Percentiles rank a stretch among this genome's conserved stretches.
Conservation (phyloP, 2,797 vertebrate genomes). For the Chloroceryle amazona region DNA sequence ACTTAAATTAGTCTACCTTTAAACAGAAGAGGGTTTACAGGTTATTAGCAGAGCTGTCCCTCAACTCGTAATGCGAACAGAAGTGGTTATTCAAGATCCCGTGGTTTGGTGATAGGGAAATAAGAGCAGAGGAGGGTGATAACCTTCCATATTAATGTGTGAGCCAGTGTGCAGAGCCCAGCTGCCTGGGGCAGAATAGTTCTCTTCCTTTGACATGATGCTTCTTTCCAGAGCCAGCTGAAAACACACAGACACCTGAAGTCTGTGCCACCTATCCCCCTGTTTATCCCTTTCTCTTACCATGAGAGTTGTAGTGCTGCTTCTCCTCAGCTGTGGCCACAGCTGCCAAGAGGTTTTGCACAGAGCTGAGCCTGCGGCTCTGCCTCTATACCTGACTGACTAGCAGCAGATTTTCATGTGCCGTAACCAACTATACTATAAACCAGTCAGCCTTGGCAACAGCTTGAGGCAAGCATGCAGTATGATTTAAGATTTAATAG, state of each 20-base stretch:
- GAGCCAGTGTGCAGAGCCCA: background rate
- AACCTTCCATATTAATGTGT: background rate
- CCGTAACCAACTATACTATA: background rate
- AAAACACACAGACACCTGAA: fast-evolving
- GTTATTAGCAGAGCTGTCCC: constrained; percentile 27
- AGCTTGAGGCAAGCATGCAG: background rate
- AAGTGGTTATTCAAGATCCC: background rate
- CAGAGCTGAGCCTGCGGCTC: background rate
- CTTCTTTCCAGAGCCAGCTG: background rate
- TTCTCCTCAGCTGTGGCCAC: background rate
- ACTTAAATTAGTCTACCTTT: constrained; percentile 60
- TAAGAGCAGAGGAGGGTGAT: background rate
- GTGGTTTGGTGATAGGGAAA: background rate
- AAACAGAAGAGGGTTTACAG: constrained; percentile 38
- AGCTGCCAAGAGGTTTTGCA: background rate
- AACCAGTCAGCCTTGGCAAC: background rate
- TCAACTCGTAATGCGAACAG: background rate
- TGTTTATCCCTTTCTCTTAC: background rate
- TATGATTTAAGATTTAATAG: background rate
- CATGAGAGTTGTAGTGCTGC: background rate
- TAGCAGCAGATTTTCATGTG: background rate
- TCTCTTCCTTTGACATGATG: fast-evolving
- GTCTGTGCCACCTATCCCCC: background rate
- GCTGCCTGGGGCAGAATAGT: background rate
- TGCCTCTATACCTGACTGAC: background rate